Evolutionary conservation across 2,113 vertebrate genomes (phyloP).

Genomic region (Anolis sagrei): DNA sequence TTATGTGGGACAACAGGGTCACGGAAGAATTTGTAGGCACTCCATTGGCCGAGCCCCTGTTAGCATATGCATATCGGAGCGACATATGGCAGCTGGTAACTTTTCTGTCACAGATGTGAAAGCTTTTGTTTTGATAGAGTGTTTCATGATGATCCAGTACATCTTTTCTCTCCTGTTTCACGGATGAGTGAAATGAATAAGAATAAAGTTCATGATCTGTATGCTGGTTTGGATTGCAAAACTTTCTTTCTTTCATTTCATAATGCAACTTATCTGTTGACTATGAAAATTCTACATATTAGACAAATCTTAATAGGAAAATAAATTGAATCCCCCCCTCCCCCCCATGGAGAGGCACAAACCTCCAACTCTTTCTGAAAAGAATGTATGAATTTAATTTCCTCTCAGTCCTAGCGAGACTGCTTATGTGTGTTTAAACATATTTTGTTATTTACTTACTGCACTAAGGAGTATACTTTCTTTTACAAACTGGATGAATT

Average conservation of each 20-base stretch:
- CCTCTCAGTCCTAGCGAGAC: background rate
- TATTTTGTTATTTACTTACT: background rate
- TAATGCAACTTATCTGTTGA: background rate
- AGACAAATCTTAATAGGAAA: conserved; percentile 22
- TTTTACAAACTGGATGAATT: background rate
- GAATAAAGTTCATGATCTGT: conserved; percentile 23
- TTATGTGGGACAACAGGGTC: conserved; percentile 59
- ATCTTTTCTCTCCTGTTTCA: conserved; percentile 1
- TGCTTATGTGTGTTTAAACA: background rate
- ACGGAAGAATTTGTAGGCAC: conserved; percentile 39
- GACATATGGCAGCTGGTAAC: conserved; percentile 67
- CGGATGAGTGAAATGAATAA: background rate
- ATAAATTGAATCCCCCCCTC: background rate
- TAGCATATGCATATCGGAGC: conserved; percentile 57
- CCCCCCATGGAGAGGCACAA: fast-evolving
- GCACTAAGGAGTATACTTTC: background rate
- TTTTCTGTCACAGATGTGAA: conserved; percentile 58
- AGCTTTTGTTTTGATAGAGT: conserved; percentile 52
- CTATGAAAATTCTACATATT: background rate
- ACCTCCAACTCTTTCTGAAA: background rate
- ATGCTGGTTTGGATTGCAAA: fast-evolving
- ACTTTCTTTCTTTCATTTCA: background rate
- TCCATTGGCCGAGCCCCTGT: conserved; percentile 35
- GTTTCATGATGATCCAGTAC: conserved; percentile 16
- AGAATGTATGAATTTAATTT: background rate